phyloP scores from a whole-genome alignment of 2,797 vertebrate species.

The Melanotaenia pygmaea region DNA sequence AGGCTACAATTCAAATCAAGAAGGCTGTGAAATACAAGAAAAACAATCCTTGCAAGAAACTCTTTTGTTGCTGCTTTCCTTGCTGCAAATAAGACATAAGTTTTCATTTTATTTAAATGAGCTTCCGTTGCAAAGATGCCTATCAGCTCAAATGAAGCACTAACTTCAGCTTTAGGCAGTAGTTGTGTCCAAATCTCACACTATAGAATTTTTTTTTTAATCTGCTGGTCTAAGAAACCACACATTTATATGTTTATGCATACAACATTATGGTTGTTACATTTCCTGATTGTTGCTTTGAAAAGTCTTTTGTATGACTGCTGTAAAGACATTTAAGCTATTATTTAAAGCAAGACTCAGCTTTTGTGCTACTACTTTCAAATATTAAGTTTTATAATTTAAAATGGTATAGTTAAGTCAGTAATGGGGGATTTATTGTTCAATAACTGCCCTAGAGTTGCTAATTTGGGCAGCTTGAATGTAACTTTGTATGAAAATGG shows the following conservation, averaged over 20 bases:
- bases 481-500: slow-evolving; percentile 1
- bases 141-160: background rate
- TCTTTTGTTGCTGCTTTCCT: slow-evolving; percentile 92
- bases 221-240: slow-evolving; percentile 47
- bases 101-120: background rate
- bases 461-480: slow-evolving; percentile 1
- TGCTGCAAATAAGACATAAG: slow-evolving; percentile 78
- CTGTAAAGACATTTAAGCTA: background rate
- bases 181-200: background rate
- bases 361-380: slow-evolving; percentile 8
- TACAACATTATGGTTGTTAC: slow-evolving; percentile 27
- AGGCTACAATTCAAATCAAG: slow-evolving; percentile 84
- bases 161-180: slow-evolving; percentile 1
- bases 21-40: slow-evolving; percentile 89
- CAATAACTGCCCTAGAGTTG: slow-evolving; percentile 14
- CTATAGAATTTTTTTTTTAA: background rate
- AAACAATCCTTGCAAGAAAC: slow-evolving; percentile 88
- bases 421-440: slow-evolving; percentile 16
- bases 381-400: slow-evolving; percentile 10
- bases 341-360: background rate
- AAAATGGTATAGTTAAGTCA: slow-evolving; percentile 20
- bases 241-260: slow-evolving; percentile 48
- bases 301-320: background rate
- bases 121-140: background rate
- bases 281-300: slow-evolving; percentile 45